Evolutionary conservation across 1,140 invertebrate species (phyloP).

Genomic region (Drosophila kikkawai): DNA sequence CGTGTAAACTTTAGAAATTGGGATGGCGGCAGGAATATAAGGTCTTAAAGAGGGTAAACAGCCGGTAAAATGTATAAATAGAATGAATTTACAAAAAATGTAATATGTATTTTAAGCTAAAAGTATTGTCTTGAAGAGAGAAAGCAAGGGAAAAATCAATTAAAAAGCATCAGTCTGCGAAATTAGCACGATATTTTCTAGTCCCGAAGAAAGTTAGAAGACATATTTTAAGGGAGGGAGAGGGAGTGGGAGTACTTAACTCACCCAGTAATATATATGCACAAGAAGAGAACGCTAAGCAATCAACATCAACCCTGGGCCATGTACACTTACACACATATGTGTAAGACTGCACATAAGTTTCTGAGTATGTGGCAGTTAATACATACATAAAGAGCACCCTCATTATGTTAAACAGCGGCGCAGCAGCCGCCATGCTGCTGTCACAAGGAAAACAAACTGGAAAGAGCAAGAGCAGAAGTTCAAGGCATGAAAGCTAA

Average conservation of each 20-base stretch:
- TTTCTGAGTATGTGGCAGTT: conserved; percentile 20
- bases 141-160: background rate
- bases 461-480: conserved; percentile 9
- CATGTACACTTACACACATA: conserved; percentile 21
- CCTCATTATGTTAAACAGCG: conserved; percentile 75
- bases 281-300: background rate
- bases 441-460: conserved; percentile 44
- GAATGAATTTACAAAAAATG: background rate
- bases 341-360: conserved; percentile 17
- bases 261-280: conserved; percentile 5
- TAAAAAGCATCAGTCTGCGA: background rate
- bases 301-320: conserved; percentile 9
- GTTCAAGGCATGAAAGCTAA: conserved; percentile 1
- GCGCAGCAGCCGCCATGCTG: conserved; percentile 40
- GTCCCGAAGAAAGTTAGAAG: conserved; percentile 1
- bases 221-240: background rate
- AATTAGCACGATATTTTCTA: background rate
- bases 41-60: too few relatives aligned
- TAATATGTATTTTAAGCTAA: background rate
- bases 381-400: conserved; percentile 49
- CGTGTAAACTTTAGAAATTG: background rate
- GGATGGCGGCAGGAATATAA: conserved; percentile 3
- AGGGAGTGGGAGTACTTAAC: background rate
- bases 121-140: background rate
- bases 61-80: background rate